Evolutionary conservation across 2,888 invertebrate species (phyloP), one percentile per base, ranked within the genome.

Genomic region (Nomada goodeniana): DNA sequence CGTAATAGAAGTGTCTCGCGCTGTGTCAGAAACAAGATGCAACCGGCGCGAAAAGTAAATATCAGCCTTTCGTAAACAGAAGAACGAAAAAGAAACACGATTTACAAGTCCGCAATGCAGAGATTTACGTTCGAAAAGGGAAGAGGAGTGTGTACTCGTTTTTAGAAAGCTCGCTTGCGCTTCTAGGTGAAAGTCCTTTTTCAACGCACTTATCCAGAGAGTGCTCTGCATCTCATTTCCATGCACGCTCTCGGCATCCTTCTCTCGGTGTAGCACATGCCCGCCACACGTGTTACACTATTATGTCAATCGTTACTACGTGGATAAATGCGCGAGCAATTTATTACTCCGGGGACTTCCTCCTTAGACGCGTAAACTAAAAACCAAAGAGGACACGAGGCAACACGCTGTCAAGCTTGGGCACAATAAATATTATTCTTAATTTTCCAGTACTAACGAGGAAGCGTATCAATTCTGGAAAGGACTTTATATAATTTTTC

Each of bases 301-400:
- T 90, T 91, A 89, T 89, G 90, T 90, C 90, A 91, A 91, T 91
- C 91, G 90, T 89, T 88, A 86, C 87, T 90, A 88, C 89, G 86
- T 90, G 89, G 86, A 86, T 86, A 84, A 86, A 84, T 79, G 75
- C 60, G 47, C 42, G 63, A 70, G 71, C 63, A 70, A 77, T 82
- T 82, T 78, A 68, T 79, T 79, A 50, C 72, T 42, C 59, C 11
- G 26, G 23, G 26, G 36, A 65, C 63, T 65, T 72, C n/a, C 67
- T 69, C 57, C 23, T 44, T n/a, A 63, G 29, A 9, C n/a, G 15
- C 15, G 53, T 36, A 26, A 63, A 59, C 61, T 55, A 63, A 61
- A 67, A 44, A 53, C 23, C 23, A 44, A 52, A 44, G 11, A 18
- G 52, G 26, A 68, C 52, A 20, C 36, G 65, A 52, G 52, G 57